Base-by-base conservation (phyloP, 2,888 invertebrate genomes). In the Onchidella celtica region DNA sequence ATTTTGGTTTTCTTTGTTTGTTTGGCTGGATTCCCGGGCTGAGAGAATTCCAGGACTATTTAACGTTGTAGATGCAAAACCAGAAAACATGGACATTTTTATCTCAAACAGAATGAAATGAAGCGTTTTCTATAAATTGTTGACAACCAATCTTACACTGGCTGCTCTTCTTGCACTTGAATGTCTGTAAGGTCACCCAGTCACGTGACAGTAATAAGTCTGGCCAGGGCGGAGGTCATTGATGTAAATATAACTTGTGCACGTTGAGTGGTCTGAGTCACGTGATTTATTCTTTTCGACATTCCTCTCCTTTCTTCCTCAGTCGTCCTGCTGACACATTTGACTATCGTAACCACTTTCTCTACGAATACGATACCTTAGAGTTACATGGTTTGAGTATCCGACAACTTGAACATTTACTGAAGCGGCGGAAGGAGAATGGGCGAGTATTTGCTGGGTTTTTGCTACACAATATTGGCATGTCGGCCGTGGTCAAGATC, bases 381-480 rank as follows among this genome's bases (percentile, higher is more conserved):
- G 29, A 88, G 36, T 73, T 89, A 57, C 47, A 86, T 83, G 76
- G 68, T 61, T 47, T 85, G 76, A 88, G 88, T 79, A 24, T 77
- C 55, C 77, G 68, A 3, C 84, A 85, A 59, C 63, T 86, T 32
- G 81, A 86, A 74, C 73, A 82, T 1, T 36, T 81, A 57, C 73
- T 86, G 27, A 55, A 84, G 34, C 14, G 75, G 21, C 47, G 72
- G 21, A 74, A 80, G 65, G 47, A 38, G 0, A 38, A 83, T 14
- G 73, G 78, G n/a, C 73, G 86, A 11, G 79, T 85, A 2, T 86
- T 86, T 79, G 86, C 83, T 40, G 85, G 84, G 21, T 85, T 85
- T 83, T 75, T 83, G 73, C 79, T 86, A 4, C 84, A 84, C 68
- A 81, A 75, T 75, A 83, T 85, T 66, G 83, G 83, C 0, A 65